Evolutionary conservation across 2,113 vertebrate genomes (phyloP), one percentile per base, ranked within the genome.

Genomic region (Daubentonia madagascariensis): DNA sequence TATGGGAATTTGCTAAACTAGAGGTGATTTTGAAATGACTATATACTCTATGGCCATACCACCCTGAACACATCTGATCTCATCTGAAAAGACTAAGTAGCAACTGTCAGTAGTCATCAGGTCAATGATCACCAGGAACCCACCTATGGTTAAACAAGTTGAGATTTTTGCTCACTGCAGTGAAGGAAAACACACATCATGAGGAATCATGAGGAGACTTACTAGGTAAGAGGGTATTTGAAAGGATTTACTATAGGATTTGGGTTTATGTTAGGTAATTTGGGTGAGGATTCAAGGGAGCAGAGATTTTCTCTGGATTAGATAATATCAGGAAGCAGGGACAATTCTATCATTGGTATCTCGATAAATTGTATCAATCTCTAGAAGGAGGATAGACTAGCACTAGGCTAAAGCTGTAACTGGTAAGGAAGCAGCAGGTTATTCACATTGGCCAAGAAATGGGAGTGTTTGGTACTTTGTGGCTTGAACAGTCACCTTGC

Each of bases 11-110:
- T 94, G 37, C 17, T 80, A 92, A 75, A 89, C 32, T 81, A 37
- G n/a, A 54, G 45, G 22, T 78, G 37, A 86, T 68, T 80, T n/a
- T 89, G 52, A 94, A 97, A 93, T 97, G 17, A n/a, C 35, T 59
- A 23, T 59, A 20, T 59, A 59, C 20, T 59, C 20, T 59, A 59
- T 3, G 1, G 20, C 57, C 57, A 22, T 59, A 8, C 52, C 20
- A 23, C 57, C 57, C 57, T 59, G 57, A 59, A 23, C 20, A 20
- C 22, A 59, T 20, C 57, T 23, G 22, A 59, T 23, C 57, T 59
- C 57, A 59, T 59, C 57, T 88, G 45, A 94, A 96, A 91, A 95
- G 13, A 43, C 30, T 87, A 23, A 63, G n/a, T 52, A 30, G n/a
- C n/a, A 87, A 86, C 30, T 93, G 61, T 70, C 52, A 93, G 43